phyloP scores from a whole-genome alignment of 2,113 vertebrate species.

The Triplophysa siluroides region DNA sequence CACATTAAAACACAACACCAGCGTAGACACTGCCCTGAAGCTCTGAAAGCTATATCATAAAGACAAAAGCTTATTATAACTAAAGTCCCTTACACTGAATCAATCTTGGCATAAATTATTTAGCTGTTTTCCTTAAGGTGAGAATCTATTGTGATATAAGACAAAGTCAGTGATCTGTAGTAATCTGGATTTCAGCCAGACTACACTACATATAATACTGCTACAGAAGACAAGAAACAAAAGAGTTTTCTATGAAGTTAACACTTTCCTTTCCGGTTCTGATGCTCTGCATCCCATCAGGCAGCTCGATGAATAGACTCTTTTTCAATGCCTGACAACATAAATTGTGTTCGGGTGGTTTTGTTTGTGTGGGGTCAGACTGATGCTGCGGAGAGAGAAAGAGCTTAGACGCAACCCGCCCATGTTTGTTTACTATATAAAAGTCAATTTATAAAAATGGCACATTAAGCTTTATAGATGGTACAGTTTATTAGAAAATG shows the following conservation, averaged over 20 bases:
- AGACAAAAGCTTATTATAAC: constrained; percentile 3
- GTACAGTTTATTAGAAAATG: no score
- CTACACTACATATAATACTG: not conserved
- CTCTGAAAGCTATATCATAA: constrained; percentile 3
- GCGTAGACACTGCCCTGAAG: not conserved
- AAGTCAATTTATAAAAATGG: no score
- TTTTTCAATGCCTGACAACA: constrained; percentile 30
- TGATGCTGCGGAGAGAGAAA: not conserved
- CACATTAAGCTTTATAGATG: no score
- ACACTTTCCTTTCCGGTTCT: constrained; percentile 35
- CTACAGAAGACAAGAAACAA: not conserved
- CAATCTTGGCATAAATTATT: not conserved
- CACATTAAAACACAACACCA: constrained; percentile 30
- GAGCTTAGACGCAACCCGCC: no score
- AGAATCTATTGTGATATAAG: not conserved
- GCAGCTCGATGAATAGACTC: not conserved
- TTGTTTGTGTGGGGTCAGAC: constrained; percentile 14
- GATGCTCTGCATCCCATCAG: constrained; percentile 20
- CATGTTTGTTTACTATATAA: no score
- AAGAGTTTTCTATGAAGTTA: constrained; percentile 8
- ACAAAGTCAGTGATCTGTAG: not conserved
- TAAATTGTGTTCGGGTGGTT: constrained; percentile 43
- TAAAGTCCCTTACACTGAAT: not conserved
- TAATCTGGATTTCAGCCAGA: constrained; percentile 6
- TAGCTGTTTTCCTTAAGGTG: constrained; percentile 1